phyloP scores from a whole-genome alignment of 1,140 invertebrate species.

The Pseudobourletiella spinata region DNA sequence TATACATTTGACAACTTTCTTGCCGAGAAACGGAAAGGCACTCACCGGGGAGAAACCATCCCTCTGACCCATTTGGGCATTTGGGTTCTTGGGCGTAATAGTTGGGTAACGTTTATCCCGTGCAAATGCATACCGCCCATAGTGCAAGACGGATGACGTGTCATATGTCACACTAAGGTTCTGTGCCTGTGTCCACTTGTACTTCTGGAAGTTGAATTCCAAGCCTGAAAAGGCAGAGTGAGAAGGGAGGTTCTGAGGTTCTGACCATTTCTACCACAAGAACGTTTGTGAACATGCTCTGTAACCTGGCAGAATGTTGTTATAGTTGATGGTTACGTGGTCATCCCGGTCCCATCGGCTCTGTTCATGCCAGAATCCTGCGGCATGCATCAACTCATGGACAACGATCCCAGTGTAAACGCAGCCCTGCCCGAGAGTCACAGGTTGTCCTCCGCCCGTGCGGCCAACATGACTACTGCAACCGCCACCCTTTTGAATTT shows the following conservation, averaged over 20 bases:
- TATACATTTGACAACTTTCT: too few species aligned
- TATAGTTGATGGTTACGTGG: slow-evolving; percentile 58
- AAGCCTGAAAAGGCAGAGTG: too few species aligned
- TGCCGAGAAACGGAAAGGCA: too few species aligned
- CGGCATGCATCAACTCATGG: slow-evolving; percentile 75
- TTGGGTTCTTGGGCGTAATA: slow-evolving; percentile 42
- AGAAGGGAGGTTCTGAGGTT: too few species aligned
- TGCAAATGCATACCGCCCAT: slow-evolving; percentile 48
- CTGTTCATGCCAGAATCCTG: slow-evolving; percentile 82
- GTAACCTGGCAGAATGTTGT: slow-evolving; percentile 60
- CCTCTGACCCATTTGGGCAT: slow-evolving; percentile 45
- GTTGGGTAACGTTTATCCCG: slow-evolving; percentile 45
- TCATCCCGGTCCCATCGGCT: slow-evolving; percentile 67
- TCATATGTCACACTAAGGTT: slow-evolving; percentile 46
- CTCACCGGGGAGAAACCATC: slow-evolving; percentile 40
- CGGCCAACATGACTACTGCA: slow-evolving; percentile 32
- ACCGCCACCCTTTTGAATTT: slow-evolving; percentile 39
- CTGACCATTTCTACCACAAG: too few species aligned
- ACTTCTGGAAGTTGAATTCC: slow-evolving; percentile 46
- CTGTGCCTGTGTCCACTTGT: slow-evolving; percentile 40
- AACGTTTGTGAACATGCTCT: too few species aligned
- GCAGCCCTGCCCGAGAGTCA: slow-evolving; percentile 56
- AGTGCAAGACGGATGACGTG: slow-evolving; percentile 50
- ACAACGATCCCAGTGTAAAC: slow-evolving; percentile 53
- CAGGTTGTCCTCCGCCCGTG: slow-evolving; percentile 39